phyloP scores from a whole-genome alignment of 2,888 invertebrate species.

The Syrphus vitripennis region DNA sequence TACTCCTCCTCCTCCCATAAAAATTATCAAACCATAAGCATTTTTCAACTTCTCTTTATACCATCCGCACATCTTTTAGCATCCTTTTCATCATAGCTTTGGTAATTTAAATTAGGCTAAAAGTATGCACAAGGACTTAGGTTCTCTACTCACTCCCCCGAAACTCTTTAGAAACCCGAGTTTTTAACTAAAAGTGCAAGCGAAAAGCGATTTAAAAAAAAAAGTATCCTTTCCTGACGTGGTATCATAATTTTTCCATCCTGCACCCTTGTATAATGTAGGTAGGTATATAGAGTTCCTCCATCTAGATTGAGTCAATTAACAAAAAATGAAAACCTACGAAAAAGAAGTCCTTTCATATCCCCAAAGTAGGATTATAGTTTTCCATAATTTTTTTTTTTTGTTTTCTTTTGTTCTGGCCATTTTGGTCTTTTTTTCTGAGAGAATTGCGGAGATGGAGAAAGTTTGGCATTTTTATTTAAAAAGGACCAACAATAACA shows the following conservation, averaged over 20 bases:
- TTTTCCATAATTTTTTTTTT: conserved; percentile 36
- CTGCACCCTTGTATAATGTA: neutral
- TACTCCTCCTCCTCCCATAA: neutral
- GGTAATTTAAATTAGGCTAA: conserved; percentile 70
- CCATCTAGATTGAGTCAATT: conserved; percentile 50
- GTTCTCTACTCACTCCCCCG: neutral
- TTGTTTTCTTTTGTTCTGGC: too few relatives aligned
- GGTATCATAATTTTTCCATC: conserved; percentile 44
- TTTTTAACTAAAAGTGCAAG: conserved; percentile 58
- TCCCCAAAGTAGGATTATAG: conserved; percentile 51
- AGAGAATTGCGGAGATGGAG: neutral
- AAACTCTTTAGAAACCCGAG: conserved; percentile 17
- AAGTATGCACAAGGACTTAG: conserved; percentile 64
- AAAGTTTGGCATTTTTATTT: conserved; percentile 48
- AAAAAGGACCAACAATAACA: conserved; percentile 49
- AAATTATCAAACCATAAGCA: conserved; percentile 49
- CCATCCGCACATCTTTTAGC: conserved; percentile 12
- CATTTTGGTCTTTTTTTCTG: neutral
- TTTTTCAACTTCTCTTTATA: conserved; percentile 2
- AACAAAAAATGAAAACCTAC: conserved; percentile 32
- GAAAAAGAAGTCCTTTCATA: conserved; percentile 28
- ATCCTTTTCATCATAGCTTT: conserved; percentile 63
- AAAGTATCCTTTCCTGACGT: conserved; percentile 53
- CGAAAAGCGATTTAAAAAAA: neutral
- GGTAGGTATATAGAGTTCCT: neutral